These are phyloP conservation scores for Sebastes elongatus DNA, from an alignment of 2,797 vertebrate species.

Conservation along the genomic window DNA sequence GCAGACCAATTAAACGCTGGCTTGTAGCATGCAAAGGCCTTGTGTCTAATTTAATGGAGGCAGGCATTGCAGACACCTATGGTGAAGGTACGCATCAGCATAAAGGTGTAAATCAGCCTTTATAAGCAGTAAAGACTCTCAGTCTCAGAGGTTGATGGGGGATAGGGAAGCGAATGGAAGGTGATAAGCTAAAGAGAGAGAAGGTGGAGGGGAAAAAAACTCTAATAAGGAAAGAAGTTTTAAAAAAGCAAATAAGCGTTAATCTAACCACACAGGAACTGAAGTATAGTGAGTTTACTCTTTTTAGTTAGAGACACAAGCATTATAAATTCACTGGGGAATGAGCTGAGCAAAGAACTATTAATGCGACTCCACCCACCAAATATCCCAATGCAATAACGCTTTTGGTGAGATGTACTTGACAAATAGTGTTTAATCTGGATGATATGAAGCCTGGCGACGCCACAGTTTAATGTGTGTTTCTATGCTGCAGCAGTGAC, in stretches of 20 bases:
- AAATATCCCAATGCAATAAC: conserved; percentile 1
- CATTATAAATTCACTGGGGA: not conserved
- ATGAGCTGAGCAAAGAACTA: conserved; percentile 9
- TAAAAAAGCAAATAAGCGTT: conserved; percentile 25
- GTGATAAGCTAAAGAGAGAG: not conserved
- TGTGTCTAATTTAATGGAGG: conserved; percentile 24
- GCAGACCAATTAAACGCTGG: conserved; percentile 37
- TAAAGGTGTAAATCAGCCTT: conserved; percentile 24
- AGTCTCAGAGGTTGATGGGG: conserved; percentile 13
- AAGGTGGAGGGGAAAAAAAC: not conserved
- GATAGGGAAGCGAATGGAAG: conserved; percentile 12
- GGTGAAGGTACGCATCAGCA: not conserved
- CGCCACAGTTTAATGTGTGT: not conserved
- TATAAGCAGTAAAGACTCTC: conserved; percentile 1
- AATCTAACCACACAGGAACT: conserved; percentile 10
- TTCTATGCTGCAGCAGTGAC: conserved; percentile 2
- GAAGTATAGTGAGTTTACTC: not conserved
- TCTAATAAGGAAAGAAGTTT: not conserved
- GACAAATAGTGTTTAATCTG: conserved; percentile 12
- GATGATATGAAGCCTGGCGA: not conserved
- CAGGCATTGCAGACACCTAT: conserved; percentile 4
- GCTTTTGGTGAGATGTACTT: not conserved
- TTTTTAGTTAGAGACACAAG: conserved; percentile 14
- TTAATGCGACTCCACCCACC: not conserved
- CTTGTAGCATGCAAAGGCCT: not conserved